Base-by-base conservation (phyloP, 2,797 vertebrate species). In the Botia almorhae region DNA sequence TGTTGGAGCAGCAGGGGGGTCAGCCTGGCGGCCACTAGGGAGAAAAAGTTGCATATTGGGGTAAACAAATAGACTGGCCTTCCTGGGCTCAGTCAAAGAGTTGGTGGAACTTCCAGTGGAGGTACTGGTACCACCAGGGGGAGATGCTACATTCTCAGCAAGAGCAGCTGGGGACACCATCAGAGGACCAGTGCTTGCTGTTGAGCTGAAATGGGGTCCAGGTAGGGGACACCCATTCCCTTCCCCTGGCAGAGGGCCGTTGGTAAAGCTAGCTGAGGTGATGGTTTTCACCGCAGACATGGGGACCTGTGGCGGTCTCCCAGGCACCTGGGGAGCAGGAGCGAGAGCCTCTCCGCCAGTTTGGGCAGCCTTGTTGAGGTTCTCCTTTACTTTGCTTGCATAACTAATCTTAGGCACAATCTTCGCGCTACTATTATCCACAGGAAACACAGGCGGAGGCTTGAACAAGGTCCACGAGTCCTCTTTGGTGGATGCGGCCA, bases 401-500 rank as follows among this genome's bases (percentile, higher is more conserved):
- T 99, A 99, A 98, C 98, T 99, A 92, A 99, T 99, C 95, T 99
- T 99, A 91, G 98, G 97, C 94, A 99, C 97, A 67, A 98, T 99
- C 95, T 98, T 99, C 91, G 98, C 98, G 88, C 98, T 99, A 94
- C 98, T 99, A 89, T 99, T 99, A 93, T 99, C 97, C 94, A 99
- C 98, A 89, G 98, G 98, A 93, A 99, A 99, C 90, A 97, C 98
- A 11, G 97, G 97, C 48, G 97, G 98, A 21, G 97, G 98, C 91
- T 98, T 99, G 91, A 99, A 99, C 82, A 99, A 95, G 89, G 96
- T 98, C 98, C 98, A 99, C 0, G 97, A 96, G 86, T 99, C 98
- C 93, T 99, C 98, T 93, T 97, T 98, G 83, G 96, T 91, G 0
- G 95, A 91, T 0, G 95, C 91, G 0, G 95, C 93, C 12, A 95